These are phyloP conservation scores for Rapana venosa DNA, from an alignment of 2,888 invertebrate genomes.

Conservation along the genomic window DNA sequence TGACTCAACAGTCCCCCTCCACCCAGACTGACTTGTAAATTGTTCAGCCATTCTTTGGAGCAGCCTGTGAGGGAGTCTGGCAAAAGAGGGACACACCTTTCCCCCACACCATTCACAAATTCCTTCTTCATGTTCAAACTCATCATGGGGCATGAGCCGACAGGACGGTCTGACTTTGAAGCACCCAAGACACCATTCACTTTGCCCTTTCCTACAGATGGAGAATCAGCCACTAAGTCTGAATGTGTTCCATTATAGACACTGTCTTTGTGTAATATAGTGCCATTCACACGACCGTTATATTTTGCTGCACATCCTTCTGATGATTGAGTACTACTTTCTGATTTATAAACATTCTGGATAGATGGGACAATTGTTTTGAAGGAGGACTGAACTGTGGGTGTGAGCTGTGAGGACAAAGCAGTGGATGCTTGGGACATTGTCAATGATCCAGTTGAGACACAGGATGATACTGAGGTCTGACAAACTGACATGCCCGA, in stretches of 20 bases:
- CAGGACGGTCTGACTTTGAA: conserved; percentile 46
- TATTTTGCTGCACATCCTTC: neutral
- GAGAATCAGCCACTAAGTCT: neutral
- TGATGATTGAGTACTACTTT: neutral
- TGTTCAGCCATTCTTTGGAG: conserved; percentile 38
- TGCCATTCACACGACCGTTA: neutral
- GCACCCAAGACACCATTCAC: conserved; percentile 46
- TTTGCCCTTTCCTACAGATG: neutral
- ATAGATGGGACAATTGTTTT: neutral
- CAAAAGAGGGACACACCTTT: conserved; percentile 6
- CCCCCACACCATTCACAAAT: conserved; percentile 43
- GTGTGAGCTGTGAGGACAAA: neutral
- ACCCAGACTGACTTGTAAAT: conserved; percentile 37
- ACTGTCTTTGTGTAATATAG: conserved; percentile 25
- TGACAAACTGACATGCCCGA: neutral
- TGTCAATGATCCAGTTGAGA: neutral
- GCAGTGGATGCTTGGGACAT: neutral
- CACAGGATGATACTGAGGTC: neutral
- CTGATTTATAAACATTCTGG: neutral
- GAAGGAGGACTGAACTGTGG: neutral
- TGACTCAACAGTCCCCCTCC: neutral
- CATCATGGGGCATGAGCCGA: conserved; percentile 45
- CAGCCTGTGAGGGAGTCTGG: conserved; percentile 10
- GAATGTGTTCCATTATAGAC: conserved; percentile 45
- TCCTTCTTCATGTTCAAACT: conserved; percentile 29